Evolutionary conservation across 2,888 invertebrate species (phyloP).

Genomic region (Schizaphis graminum): DNA sequence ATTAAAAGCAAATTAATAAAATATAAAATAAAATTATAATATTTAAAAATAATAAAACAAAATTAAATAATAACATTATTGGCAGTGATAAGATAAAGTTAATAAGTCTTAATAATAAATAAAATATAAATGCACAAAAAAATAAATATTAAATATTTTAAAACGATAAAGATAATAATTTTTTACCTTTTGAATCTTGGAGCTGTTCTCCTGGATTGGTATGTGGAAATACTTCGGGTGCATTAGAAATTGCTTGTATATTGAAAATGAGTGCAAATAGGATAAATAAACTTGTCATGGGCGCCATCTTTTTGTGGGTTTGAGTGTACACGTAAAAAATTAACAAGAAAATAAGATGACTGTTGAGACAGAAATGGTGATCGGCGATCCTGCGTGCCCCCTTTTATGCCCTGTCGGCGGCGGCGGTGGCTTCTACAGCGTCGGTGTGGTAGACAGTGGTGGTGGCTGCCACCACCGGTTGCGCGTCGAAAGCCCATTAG

Average conservation of each 20-base stretch:
- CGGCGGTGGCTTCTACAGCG: neutral
- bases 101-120: neutral
- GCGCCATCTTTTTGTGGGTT: neutral
- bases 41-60: neutral
- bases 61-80: neutral
- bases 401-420: neutral
- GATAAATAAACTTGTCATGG: neutral
- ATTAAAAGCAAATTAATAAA: too few species aligned
- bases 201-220: too few species aligned
- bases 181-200: neutral
- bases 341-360: neutral
- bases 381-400: neutral
- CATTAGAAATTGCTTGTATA: neutral
- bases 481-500: neutral
- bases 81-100: neutral
- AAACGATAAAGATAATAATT: neutral
- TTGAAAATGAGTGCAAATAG: neutral
- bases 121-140: neutral
- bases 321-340: neutral
- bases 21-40: neutral
- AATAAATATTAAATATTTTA: neutral
- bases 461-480: neutral
- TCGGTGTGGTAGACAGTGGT: neutral
- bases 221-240: neutral
- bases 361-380: neutral